Conservation (phyloP, 2,888 invertebrate species). For the Anthrax anthrax region DNA sequence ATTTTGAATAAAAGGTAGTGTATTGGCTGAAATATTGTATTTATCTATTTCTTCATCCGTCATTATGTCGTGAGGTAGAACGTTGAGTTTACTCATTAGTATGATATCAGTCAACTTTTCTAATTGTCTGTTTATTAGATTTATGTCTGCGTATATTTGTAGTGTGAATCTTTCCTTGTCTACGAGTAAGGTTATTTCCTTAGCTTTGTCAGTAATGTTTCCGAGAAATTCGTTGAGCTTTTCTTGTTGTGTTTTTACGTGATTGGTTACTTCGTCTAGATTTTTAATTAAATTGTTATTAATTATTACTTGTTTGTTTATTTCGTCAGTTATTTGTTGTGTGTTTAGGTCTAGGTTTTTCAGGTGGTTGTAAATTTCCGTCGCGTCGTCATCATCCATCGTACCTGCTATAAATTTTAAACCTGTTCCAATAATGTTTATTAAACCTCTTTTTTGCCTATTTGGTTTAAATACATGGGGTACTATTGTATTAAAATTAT, state of each 20-base stretch:
- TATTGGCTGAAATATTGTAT: too few species aligned
- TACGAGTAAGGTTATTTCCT: background rate
- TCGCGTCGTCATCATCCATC: background rate
- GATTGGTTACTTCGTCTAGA: background rate
- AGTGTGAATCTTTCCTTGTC: too few species aligned
- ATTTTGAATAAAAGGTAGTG: too few species aligned
- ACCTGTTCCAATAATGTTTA: slow-evolving; percentile 1
- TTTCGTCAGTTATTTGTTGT: background rate
- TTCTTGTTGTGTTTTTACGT: background rate
- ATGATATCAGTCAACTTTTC: too few species aligned
- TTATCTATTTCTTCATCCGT: too few species aligned
- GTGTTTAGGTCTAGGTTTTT: background rate
- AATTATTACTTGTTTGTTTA: background rate
- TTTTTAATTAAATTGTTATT: background rate
- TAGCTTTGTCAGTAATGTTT: background rate
- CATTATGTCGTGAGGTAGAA: too few species aligned
- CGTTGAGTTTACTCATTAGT: too few species aligned
- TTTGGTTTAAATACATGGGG: too few species aligned
- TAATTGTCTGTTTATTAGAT: too few species aligned
- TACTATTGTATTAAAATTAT: too few species aligned
- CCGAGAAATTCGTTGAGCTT: background rate
- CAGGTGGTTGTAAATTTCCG: background rate
- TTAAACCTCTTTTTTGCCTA: background rate
- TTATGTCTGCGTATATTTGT: too few species aligned
- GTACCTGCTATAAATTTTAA: background rate